These are phyloP conservation scores for Centruroides sculpturatus DNA, from an alignment of 1,140 invertebrate species.

Conservation along the genomic window DNA sequence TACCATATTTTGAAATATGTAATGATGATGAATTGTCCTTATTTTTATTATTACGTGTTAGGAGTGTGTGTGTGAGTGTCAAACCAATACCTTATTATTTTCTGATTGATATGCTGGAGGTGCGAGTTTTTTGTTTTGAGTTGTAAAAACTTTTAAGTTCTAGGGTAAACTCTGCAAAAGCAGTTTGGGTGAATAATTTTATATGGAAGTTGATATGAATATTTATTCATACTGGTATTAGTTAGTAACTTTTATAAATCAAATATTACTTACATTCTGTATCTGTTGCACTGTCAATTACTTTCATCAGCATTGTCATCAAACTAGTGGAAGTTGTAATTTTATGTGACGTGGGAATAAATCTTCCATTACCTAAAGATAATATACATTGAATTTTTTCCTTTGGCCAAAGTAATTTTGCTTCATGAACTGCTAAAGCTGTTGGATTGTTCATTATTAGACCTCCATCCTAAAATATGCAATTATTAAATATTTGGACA, in stretches of 20 bases:
- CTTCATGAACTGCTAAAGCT: conserved; percentile 76
- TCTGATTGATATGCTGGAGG: too few species aligned
- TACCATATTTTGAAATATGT: too few species aligned
- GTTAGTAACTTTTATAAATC: background rate
- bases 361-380: conserved; percentile 68
- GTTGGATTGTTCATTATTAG: conserved; percentile 83
- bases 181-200: too few species aligned
- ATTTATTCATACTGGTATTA: background rate
- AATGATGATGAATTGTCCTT: too few species aligned
- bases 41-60: too few species aligned
- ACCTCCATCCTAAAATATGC: conserved; percentile 51
- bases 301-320: conserved; percentile 65
- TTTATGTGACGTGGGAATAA: conserved; percentile 25
- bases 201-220: too few species aligned
- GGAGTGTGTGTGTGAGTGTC: too few species aligned
- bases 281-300: conserved; percentile 78
- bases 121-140: too few species aligned
- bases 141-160: too few species aligned
- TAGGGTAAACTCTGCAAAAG: too few species aligned
- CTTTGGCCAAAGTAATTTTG: conserved; percentile 66
- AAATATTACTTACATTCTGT: conserved; percentile 49
- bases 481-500: too few species aligned
- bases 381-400: conserved; percentile 65
- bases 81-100: too few species aligned
- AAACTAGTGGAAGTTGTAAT: conserved; percentile 26